Evolutionary conservation across 2,888 invertebrate species (phyloP).

Genomic region (Osmoderma eremita): DNA sequence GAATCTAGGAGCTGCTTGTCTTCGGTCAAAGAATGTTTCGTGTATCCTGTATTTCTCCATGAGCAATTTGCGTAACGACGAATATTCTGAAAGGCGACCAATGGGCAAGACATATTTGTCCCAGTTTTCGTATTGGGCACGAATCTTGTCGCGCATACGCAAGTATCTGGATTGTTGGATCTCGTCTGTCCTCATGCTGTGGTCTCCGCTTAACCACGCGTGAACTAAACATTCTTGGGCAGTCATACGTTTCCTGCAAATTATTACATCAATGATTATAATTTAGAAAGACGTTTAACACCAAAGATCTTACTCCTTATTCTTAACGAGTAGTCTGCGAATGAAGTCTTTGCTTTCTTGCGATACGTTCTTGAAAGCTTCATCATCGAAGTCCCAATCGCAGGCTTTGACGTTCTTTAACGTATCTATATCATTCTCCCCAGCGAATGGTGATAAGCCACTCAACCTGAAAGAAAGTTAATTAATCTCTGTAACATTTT

Average conservation of each 20-base stretch:
- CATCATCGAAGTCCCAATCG: slow-evolving; percentile 99
- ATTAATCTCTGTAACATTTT: slow-evolving; percentile 3
- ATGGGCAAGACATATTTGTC: slow-evolving; percentile 90
- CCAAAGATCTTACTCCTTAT: slow-evolving; percentile 82
- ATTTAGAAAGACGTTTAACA: slow-evolving; percentile 26
- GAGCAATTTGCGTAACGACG: slow-evolving; percentile 92
- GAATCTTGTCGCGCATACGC: slow-evolving; percentile 86
- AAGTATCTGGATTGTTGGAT: slow-evolving; percentile 89
- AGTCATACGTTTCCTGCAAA: slow-evolving; percentile 90
- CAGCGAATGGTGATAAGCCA: slow-evolving; percentile 95
- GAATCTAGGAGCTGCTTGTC: slow-evolving; percentile 98
- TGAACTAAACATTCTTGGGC: slow-evolving; percentile 97
- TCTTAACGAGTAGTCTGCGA: slow-evolving; percentile 86
- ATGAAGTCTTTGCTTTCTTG: slow-evolving; percentile 99
- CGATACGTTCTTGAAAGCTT: slow-evolving; percentile 93
- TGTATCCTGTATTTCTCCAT: slow-evolving; percentile 97
- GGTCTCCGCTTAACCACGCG: slow-evolving; percentile 93
- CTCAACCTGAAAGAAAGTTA: slow-evolving; percentile 74
- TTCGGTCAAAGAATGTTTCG: slow-evolving; percentile 94
- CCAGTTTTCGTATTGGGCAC: slow-evolving; percentile 83
- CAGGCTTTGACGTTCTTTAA: slow-evolving; percentile 98
- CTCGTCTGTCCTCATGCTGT: slow-evolving; percentile 76
- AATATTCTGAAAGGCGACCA: slow-evolving; percentile 97
- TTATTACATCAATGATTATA: slow-evolving; percentile 9
- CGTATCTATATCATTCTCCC: slow-evolving; percentile 98